Percentiles rank a stretch among this genome's conserved stretches.
These are phyloP conservation scores for Carassius carassius DNA, from an alignment of 2,113 vertebrate species.

Conservation along the genomic window DNA sequence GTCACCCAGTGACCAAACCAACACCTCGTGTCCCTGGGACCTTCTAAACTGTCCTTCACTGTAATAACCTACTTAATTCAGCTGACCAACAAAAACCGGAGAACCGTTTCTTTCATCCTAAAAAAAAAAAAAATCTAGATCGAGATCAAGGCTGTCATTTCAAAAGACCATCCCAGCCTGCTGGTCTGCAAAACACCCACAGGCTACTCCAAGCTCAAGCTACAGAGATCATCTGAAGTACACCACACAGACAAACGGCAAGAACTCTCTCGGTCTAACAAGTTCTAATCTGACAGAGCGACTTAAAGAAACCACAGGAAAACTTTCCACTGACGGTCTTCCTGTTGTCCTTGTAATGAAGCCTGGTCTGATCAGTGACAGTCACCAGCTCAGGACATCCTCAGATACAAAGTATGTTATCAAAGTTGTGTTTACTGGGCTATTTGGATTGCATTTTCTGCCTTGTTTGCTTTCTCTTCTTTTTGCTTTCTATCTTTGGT, in stretches of 20 bases:
- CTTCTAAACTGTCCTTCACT: not conserved
- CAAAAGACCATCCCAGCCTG: not conserved
- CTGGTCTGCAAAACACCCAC: not conserved
- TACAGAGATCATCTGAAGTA: not conserved
- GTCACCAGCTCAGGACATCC: not conserved
- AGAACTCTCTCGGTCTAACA: not conserved
- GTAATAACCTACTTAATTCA: not conserved
- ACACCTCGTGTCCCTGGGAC: not conserved
- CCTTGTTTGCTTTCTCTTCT: no score
- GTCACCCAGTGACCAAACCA: conserved; percentile 1
- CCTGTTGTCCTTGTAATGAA: not conserved
- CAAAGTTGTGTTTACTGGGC: not conserved
- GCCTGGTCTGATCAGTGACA: not conserved
- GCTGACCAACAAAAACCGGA: not conserved
- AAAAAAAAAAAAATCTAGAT: not conserved
- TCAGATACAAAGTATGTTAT: not conserved
- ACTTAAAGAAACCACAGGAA: not conserved
- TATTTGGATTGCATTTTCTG: not conserved
- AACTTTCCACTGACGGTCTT: not conserved
- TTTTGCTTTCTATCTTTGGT: no score
- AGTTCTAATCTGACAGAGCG: not conserved
- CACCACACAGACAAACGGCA: not conserved
- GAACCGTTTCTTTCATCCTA: not conserved
- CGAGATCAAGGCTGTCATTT: not conserved
- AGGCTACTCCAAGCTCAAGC: not conserved